These are phyloP conservation scores for Cherax quadricarinatus DNA, from an alignment of 1,140 invertebrate species.

Conservation along the genomic window DNA sequence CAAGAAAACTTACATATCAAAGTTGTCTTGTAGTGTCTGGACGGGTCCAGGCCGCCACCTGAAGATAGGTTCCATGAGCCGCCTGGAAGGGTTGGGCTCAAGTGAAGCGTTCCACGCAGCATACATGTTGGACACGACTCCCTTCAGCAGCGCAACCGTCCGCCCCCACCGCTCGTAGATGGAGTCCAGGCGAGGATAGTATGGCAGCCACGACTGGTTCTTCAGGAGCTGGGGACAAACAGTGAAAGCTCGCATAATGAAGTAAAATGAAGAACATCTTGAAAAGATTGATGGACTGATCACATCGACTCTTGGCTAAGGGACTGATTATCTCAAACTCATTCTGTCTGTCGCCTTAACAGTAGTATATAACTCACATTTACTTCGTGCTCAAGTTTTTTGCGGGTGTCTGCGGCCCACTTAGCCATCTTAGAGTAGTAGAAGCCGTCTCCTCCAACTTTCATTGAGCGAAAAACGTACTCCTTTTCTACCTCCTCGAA, in stretches of 20 bases:
- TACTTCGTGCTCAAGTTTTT: slow-evolving; percentile 61
- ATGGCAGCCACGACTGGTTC: slow-evolving; percentile 63
- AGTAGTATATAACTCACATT: slow-evolving; percentile 29
- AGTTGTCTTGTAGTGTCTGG: slow-evolving; percentile 64
- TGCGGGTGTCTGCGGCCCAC: slow-evolving; percentile 62
- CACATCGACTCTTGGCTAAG: too few species aligned
- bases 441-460: slow-evolving; percentile 53
- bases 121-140: slow-evolving; percentile 61
- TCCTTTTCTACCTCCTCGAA: slow-evolving; percentile 67
- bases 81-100: slow-evolving; percentile 39
- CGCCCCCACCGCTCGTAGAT: slow-evolving; percentile 58
- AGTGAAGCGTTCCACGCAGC: slow-evolving; percentile 56
- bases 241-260: too few species aligned
- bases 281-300: too few species aligned
- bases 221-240: slow-evolving; percentile 47
- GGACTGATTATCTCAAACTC: too few species aligned
- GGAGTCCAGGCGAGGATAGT: slow-evolving; percentile 65
- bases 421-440: slow-evolving; percentile 67
- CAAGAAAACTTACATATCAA: slow-evolving; percentile 56
- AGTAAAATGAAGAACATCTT: too few species aligned
- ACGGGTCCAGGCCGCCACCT: slow-evolving; percentile 44
- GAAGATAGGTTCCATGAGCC: slow-evolving; percentile 59
- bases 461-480: slow-evolving; percentile 66
- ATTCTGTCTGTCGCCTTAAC: too few species aligned
- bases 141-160: slow-evolving; percentile 60